Evolutionary conservation across 2,797 vertebrate genomes (phyloP), one percentile per base, ranked within the genome.

Genomic region (Lophius americanus): DNA sequence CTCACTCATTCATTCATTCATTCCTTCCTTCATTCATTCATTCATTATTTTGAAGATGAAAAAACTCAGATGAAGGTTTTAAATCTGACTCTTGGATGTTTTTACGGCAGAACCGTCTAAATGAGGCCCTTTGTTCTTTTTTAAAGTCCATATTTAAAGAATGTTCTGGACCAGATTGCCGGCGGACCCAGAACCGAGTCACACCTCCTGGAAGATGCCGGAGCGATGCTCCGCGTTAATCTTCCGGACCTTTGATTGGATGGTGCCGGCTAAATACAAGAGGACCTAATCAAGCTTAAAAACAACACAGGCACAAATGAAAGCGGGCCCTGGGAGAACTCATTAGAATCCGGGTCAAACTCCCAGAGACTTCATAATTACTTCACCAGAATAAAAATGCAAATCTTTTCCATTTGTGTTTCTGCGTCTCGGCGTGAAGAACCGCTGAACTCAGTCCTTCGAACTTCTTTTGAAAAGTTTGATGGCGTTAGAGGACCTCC

Each of bases 361-460:
- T 94, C 92, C 94, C 90, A 94, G 93, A 95, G 94, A 95, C 92
- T 94, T 89, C 86, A 89, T 94, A 94, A 94, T 95, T 94, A 93
- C 89, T 89, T 87, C 87, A 92, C 92, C 86, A 85, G 93, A 94
- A 93, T 93, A 95, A 91, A 94, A 94, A 94, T 93, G 92, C 93
- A 94, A 91, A 92, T 92, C 91, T 90, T 79, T 92, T 93, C 91
- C 76, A 84, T 92, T 93, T 92, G 88, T 90, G 90, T 93, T 90
- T 87, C 12, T 44, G 77, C 82, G 85, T 86, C 76, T 82, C 83
- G 88, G 85, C 84, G 57, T 69, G 86, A 85, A 92, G 91, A 90
- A 85, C 84, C 93, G 92, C 92, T 92, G 89, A 94, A 91, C 88
- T 93, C 94, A 95, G 95, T 95, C 92, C 89, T 75, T 88, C 81